These are phyloP conservation scores for Melolontha melolontha DNA, from an alignment of 2,888 invertebrate genomes.

Conservation along the genomic window DNA sequence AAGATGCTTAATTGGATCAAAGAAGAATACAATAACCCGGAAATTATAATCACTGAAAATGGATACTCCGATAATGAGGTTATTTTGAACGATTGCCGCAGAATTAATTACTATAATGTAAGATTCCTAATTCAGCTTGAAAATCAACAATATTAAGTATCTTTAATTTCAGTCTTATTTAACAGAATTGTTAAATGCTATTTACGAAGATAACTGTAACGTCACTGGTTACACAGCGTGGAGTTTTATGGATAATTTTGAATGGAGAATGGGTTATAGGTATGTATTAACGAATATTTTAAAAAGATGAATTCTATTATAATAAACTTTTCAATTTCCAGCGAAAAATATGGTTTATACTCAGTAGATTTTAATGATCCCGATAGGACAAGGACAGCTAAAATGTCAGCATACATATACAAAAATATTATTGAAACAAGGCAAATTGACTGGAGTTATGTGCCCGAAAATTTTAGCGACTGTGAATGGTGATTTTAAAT, in stretches of 20 bases:
- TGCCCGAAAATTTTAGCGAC: slow-evolving; percentile 1
- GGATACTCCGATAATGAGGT: slow-evolving; percentile 55
- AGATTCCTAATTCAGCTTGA: neutral
- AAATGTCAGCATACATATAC: slow-evolving; percentile 11
- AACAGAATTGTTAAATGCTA: slow-evolving; percentile 64
- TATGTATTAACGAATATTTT: neutral
- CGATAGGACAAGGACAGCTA: slow-evolving; percentile 32
- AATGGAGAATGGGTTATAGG: slow-evolving; percentile 63
- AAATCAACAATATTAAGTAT: neutral
- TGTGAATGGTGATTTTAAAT: neutral
- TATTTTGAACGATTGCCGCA: slow-evolving; percentile 65
- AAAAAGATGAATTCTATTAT: too few species aligned
- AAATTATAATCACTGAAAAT: slow-evolving; percentile 69
- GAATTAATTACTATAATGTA: slow-evolving; percentile 47
- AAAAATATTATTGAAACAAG: slow-evolving; percentile 9
- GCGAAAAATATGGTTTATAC: slow-evolving; percentile 60
- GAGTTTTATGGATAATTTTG: slow-evolving; percentile 73
- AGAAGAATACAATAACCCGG: slow-evolving; percentile 70
- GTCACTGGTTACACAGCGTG: slow-evolving; percentile 70
- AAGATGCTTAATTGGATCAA: slow-evolving; percentile 74
- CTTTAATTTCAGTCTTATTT: slow-evolving; percentile 57
- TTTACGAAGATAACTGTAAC: slow-evolving; percentile 64
- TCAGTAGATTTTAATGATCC: slow-evolving; percentile 62
- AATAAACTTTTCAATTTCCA: neutral
- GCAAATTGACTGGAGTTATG: slow-evolving; percentile 16